Evolutionary conservation across 2,113 vertebrate species (phyloP).

Genomic region (Pteronura brasiliensis): DNA sequence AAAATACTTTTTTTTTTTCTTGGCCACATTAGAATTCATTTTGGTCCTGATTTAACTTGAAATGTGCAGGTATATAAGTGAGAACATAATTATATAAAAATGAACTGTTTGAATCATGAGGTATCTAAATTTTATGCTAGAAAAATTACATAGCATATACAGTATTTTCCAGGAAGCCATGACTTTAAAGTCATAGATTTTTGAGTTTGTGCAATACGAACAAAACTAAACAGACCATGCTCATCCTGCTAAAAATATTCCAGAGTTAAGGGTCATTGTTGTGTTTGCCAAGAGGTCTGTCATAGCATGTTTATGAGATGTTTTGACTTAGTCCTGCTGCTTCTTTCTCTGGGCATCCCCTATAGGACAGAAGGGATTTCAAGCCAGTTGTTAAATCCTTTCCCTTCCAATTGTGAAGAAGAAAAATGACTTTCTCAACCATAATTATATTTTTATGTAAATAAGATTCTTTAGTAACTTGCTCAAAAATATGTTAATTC

Average conservation of each 20-base stretch:
- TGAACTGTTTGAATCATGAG: background rate
- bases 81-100: background rate
- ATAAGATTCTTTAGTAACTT: background rate
- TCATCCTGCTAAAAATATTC: background rate
- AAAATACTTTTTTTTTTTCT: background rate
- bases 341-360: background rate
- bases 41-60: background rate
- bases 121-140: background rate
- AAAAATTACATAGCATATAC: background rate
- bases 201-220: background rate
- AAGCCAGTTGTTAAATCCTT: background rate
- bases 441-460: background rate
- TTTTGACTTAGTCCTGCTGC: background rate
- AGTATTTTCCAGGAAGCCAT: background rate
- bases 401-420: background rate
- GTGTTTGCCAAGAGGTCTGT: background rate
- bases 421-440: background rate
- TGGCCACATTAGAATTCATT: background rate
- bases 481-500: background rate
- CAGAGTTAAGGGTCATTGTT: background rate
- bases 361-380: background rate
- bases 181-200: background rate
- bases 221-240: background rate
- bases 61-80: background rate
- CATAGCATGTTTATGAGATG: background rate